phyloP scores from a whole-genome alignment of 2,888 invertebrate species.

The Ctenicera cuprea region DNA sequence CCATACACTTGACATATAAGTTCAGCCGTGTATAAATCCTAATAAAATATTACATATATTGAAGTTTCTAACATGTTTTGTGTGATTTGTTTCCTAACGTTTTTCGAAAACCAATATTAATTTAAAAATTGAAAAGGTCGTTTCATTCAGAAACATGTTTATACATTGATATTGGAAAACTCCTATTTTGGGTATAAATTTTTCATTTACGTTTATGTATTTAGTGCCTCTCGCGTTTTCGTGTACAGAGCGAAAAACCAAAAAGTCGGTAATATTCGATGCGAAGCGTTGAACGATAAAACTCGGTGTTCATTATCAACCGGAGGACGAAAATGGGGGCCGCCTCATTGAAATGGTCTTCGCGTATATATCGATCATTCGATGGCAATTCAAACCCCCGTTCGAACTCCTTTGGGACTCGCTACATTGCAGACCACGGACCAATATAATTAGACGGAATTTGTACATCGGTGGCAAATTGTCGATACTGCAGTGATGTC shows the following conservation, averaged over 20 bases:
- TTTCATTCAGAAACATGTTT: too few relatives aligned
- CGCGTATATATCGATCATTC: slow-evolving; percentile 52
- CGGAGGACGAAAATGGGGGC: slow-evolving; percentile 43
- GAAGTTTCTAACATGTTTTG: too few relatives aligned
- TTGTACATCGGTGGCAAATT: slow-evolving; percentile 56
- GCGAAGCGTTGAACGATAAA: slow-evolving; percentile 46
- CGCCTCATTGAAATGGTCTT: slow-evolving; percentile 53
- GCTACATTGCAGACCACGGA: slow-evolving; percentile 52
- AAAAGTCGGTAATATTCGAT: slow-evolving; percentile 33
- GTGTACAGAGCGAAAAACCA: slow-evolving; percentile 16
- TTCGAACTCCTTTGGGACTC: slow-evolving; percentile 56
- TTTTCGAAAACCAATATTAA: too few relatives aligned
- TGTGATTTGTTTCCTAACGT: too few relatives aligned
- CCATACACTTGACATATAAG: too few relatives aligned
- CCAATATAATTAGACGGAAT: slow-evolving; percentile 58
- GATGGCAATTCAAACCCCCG: slow-evolving; percentile 52
- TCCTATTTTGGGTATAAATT: not conserved
- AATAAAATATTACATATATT: too few relatives aligned
- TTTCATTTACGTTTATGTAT: slow-evolving; percentile 10
- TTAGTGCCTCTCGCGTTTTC: not conserved
- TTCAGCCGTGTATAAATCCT: too few relatives aligned
- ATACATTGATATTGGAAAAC: too few relatives aligned
- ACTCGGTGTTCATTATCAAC: slow-evolving; percentile 44
- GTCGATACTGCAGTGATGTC: slow-evolving; percentile 47
- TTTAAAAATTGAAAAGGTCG: not conserved